Evolutionary conservation across 2,888 invertebrate species (phyloP).

Genomic region (Griposia aprilina): DNA sequence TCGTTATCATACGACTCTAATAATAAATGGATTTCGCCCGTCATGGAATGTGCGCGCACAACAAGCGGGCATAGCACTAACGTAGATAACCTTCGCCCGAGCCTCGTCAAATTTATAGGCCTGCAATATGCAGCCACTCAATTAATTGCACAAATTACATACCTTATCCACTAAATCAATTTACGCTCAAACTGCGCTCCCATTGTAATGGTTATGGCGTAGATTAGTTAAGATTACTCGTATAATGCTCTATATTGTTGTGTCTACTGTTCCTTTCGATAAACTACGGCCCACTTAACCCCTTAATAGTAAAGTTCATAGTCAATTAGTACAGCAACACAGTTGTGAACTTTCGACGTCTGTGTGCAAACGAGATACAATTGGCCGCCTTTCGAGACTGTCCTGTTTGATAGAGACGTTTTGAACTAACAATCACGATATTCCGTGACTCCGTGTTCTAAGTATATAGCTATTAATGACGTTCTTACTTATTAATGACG

Average conservation of each 20-base stretch:
- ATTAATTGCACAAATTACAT: conserved; percentile 64
- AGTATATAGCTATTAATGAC: conserved; percentile 50
- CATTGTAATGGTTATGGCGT: conserved; percentile 60
- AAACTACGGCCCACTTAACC: conserved; percentile 84
- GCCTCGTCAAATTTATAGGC: conserved; percentile 78
- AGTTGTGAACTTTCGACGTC: conserved; percentile 84
- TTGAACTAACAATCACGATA: conserved; percentile 76
- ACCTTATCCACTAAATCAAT: conserved; percentile 64
- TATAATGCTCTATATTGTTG: conserved; percentile 71
- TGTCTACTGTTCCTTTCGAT: conserved; percentile 74
- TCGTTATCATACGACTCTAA: conserved; percentile 88
- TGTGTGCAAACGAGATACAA: conserved; percentile 81
- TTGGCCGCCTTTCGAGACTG: conserved; percentile 78
- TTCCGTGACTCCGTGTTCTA: conserved; percentile 70
- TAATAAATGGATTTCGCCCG: conserved; percentile 85
- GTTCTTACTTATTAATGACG: conserved; percentile 61
- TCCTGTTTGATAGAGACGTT: conserved; percentile 77
- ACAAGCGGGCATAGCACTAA: conserved; percentile 76
- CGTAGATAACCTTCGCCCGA: conserved; percentile 82
- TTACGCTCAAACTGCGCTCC: conserved; percentile 57
- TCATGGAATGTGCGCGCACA: conserved; percentile 79
- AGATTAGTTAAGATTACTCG: conserved; percentile 69
- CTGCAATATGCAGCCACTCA: conserved; percentile 68
- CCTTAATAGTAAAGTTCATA: conserved; percentile 83
- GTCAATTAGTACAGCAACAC: conserved; percentile 85